phyloP scores from a whole-genome alignment of 2,888 invertebrate species.

The Hydriomena furcata region DNA sequence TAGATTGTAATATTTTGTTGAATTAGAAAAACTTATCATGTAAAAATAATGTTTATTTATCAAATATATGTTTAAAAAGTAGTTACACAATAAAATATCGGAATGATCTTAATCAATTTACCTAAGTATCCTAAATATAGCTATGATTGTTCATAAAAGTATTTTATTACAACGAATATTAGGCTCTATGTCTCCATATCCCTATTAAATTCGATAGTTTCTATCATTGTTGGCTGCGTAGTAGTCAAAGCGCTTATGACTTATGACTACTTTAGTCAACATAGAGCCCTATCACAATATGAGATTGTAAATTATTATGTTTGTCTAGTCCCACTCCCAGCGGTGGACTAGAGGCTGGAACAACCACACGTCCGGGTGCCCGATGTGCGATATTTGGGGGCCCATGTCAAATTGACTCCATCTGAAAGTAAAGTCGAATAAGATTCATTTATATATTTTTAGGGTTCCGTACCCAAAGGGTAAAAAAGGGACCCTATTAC shows the following conservation, averaged over 20 bases:
- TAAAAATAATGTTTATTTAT: slow-evolving; percentile 56
- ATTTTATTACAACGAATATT: slow-evolving; percentile 23
- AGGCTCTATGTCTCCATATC: background rate
- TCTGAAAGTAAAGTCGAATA: slow-evolving; percentile 43
- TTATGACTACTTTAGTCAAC: no score
- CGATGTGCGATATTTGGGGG: slow-evolving; percentile 80
- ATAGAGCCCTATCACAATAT: background rate
- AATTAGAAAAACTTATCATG: slow-evolving; percentile 30
- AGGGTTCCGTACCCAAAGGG: no score
- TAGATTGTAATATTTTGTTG: slow-evolving; percentile 27
- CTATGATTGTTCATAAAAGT: slow-evolving; percentile 32
- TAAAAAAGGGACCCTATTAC: no score
- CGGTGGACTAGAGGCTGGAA: slow-evolving; percentile 83
- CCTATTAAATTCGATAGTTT: no score
- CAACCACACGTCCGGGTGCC: slow-evolving; percentile 87
- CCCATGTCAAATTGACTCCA: slow-evolving; percentile 85
- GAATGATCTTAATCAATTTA: slow-evolving; percentile 35
- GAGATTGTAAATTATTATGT: no score
- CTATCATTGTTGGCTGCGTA: no score
- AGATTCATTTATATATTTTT: no score
- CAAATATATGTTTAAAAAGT: slow-evolving; percentile 45
- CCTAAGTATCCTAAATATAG: slow-evolving; percentile 45
- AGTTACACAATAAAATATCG: slow-evolving; percentile 35
- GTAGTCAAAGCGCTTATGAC: no score
- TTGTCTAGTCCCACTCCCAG: slow-evolving; percentile 72